A percentile compares a stretch with the other conserved stretches of the same genome.
These are phyloP conservation scores for Sialis lutaria DNA, from an alignment of 2,888 invertebrate genomes.

Conservation along the genomic window DNA sequence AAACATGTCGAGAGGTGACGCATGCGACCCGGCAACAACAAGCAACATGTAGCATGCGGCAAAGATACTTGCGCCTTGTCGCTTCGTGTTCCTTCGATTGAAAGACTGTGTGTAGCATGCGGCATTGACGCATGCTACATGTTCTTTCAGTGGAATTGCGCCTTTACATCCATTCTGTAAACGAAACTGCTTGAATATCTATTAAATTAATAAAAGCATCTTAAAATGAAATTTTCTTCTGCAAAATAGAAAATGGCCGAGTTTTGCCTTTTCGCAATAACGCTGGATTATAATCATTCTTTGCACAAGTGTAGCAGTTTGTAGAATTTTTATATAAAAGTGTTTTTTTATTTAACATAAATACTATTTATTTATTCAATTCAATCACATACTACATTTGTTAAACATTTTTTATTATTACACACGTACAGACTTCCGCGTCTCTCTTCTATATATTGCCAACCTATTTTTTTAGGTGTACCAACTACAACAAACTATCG, in stretches of 20 bases:
- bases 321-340: conserved; percentile 8
- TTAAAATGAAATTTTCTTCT: conserved; percentile 9
- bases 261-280: conserved; percentile 11
- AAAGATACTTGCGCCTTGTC: no score
- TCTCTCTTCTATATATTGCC: conserved; percentile 8
- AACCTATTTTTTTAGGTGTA: conserved; percentile 7
- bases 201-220: conserved; percentile 8
- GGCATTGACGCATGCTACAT: conserved; percentile 10
- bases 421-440: conserved; percentile 9
- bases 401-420: no score
- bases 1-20: no score
- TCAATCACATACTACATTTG: no score
- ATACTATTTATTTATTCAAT: no score
- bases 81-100: no score
- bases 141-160: conserved; percentile 8
- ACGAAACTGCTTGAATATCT: background rate
- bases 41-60: no score
- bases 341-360: no score
- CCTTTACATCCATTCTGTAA: conserved; percentile 7
- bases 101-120: no score
- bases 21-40: no score
- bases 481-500: no score
- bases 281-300: conserved; percentile 11
- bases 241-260: conserved; percentile 8
- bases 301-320: conserved; percentile 11